Conservation (phyloP, 2,113 vertebrate species). For the Malurus cyaneus region DNA sequence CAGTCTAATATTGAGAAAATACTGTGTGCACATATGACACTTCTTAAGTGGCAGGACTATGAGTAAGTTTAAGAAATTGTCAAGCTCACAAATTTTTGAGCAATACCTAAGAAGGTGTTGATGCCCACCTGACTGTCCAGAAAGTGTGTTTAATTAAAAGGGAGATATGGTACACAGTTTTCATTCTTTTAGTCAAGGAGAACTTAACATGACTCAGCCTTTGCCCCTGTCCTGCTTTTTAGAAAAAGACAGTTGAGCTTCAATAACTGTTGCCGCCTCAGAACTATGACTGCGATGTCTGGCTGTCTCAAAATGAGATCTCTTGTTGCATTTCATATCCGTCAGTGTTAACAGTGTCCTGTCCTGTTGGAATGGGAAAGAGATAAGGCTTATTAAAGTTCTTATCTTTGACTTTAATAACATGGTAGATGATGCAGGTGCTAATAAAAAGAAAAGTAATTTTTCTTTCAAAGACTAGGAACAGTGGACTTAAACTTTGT, state of each 20-base stretch:
- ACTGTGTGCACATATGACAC: fast-evolving
- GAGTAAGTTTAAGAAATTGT: not conserved
- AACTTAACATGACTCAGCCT: constrained; percentile 25
- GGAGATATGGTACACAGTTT: not conserved
- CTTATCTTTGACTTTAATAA: constrained; percentile 84
- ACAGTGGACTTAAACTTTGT: not conserved
- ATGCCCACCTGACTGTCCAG: not conserved
- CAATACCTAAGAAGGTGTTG: not conserved
- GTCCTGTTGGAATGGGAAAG: constrained; percentile 54
- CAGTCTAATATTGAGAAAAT: not conserved
- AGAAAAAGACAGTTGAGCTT: constrained; percentile 7
- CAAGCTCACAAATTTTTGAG: not conserved
- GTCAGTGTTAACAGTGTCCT: constrained; percentile 55
- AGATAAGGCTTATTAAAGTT: constrained; percentile 92
- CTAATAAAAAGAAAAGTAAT: constrained; percentile 61
- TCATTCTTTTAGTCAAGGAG: not conserved
- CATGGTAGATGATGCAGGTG: constrained; percentile 61
- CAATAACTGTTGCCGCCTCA: constrained; percentile 43
- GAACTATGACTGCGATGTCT: constrained; percentile 27
- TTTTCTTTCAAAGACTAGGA: constrained; percentile 61
- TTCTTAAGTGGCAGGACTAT: not conserved
- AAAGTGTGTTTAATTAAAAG: constrained; percentile 28
- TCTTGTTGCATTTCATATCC: constrained; percentile 75
- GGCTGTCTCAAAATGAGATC: constrained; percentile 69
- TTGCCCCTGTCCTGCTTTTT: not conserved